Evolutionary conservation across 2,888 invertebrate species (phyloP).

Genomic region (Diadegma fenestrale): DNA sequence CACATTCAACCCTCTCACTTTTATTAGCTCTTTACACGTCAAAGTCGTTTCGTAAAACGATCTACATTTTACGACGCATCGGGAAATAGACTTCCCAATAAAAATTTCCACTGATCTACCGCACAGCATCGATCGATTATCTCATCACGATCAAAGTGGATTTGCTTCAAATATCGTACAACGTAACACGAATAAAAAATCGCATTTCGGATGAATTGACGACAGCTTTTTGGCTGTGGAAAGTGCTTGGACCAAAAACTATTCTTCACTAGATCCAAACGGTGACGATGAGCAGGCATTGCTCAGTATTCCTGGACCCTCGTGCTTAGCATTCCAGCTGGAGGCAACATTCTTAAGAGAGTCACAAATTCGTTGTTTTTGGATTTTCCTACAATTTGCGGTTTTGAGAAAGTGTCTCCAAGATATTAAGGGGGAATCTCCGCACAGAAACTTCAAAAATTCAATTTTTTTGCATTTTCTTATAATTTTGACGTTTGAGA

Average conservation of each 20-base stretch:
- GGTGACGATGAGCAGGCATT: no score
- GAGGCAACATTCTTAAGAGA: no score
- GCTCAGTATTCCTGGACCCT: not conserved
- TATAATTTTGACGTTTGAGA: no score
- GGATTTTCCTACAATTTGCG: no score
- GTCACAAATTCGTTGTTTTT: no score
- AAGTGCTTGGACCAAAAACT: not conserved
- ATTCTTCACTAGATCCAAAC: not conserved
- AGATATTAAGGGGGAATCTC: no score
- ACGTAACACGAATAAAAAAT: not conserved
- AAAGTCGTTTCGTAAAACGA: constrained; percentile 50
- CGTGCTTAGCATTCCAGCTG: not conserved
- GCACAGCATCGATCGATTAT: not conserved
- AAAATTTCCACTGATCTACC: not conserved
- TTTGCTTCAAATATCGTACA: not conserved
- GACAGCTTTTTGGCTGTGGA: not conserved
- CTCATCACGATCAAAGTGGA: not conserved
- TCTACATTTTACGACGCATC: constrained; percentile 26
- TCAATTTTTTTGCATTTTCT: no score
- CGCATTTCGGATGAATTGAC: not conserved
- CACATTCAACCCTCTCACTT: constrained; percentile 49
- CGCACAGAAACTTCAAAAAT: no score
- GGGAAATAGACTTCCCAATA: not conserved
- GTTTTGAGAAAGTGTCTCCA: no score
- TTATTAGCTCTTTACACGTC: constrained; percentile 70